Conservation (phyloP, 2,797 vertebrate species). For the Epinephelus malabaricus region DNA sequence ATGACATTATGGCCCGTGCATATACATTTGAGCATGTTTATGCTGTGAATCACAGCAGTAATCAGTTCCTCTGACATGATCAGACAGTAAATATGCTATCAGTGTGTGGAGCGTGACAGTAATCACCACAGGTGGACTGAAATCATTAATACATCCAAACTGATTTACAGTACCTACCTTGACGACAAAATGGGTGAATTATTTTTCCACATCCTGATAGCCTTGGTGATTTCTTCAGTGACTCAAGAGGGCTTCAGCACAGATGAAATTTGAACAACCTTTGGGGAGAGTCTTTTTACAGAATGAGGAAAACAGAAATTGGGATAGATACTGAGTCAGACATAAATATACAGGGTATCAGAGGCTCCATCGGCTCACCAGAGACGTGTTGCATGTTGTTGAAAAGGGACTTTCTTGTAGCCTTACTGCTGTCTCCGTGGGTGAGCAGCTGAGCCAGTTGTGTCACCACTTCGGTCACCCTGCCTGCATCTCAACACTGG, state of each 20-base stretch:
- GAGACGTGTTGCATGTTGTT: conserved; percentile 12
- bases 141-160: conserved; percentile 19
- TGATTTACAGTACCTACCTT: conserved; percentile 1
- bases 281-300: conserved; percentile 6
- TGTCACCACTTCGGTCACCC: neutral
- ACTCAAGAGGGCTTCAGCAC: neutral
- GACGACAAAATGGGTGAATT: neutral
- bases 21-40: neutral
- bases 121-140: neutral
- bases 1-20: neutral
- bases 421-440: neutral
- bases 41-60: neutral
- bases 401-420: conserved; percentile 17
- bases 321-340: neutral
- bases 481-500: neutral
- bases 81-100: neutral
- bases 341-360: neutral
- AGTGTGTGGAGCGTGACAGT: neutral
- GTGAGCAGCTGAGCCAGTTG: conserved; percentile 9
- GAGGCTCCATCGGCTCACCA: conserved; percentile 2
- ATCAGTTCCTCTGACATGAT: conserved; percentile 1
- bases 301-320: conserved; percentile 1
- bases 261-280: conserved; percentile 1
- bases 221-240: neutral
- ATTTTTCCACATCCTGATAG: conserved; percentile 5